Evolutionary conservation across 2,797 vertebrate genomes (phyloP).

Genomic region (Pangasius macronema): DNA sequence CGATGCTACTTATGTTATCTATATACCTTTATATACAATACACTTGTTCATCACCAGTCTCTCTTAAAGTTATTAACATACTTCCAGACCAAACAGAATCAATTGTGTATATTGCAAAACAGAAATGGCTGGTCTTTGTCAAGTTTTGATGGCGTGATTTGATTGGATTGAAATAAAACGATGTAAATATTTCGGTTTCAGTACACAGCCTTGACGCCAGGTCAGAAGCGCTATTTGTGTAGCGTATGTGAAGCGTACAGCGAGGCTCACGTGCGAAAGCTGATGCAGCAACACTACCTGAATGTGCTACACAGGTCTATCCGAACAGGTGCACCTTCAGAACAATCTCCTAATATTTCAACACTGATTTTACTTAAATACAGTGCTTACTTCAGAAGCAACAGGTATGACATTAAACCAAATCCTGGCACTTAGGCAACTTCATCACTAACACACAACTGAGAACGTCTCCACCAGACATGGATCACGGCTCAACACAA

Average conservation of each 20-base stretch:
- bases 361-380: not conserved
- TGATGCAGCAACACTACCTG: conserved; percentile 75
- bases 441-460: not conserved
- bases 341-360: not conserved
- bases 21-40: not conserved
- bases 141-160: not conserved
- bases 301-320: conserved; percentile 67
- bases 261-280: conserved; percentile 59
- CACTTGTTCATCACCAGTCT: not conserved
- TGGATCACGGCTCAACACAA: not conserved
- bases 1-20: too few species aligned
- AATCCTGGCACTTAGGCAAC: not conserved
- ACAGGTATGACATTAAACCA: not conserved
- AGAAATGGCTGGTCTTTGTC: not conserved
- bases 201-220: conserved; percentile 71
- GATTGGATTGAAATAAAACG: not conserved
- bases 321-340: conserved; percentile 53
- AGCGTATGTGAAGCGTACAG: conserved; percentile 69
- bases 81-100: not conserved
- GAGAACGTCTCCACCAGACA: not conserved
- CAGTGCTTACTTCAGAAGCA: not conserved
- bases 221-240: conserved; percentile 73
- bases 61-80: not conserved
- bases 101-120: not conserved
- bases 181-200: conserved; percentile 48